Conservation (phyloP, 2,888 invertebrate genomes). For the Siphlonurus alternatus region DNA sequence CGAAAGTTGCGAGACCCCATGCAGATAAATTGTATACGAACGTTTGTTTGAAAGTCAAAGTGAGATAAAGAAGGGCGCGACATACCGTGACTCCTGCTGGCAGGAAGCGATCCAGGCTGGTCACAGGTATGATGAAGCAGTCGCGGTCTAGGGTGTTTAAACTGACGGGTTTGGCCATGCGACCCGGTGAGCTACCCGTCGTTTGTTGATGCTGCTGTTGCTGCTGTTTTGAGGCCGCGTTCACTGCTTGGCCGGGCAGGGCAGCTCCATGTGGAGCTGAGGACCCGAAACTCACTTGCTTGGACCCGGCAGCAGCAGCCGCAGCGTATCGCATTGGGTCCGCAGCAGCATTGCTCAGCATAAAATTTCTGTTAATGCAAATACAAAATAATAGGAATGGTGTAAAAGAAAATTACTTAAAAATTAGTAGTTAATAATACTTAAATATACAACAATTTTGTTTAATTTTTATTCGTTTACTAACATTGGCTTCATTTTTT, state of each 20-base stretch:
- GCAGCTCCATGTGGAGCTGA: neutral
- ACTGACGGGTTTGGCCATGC: slow-evolving; percentile 29
- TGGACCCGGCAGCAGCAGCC: neutral
- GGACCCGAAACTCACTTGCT: neutral
- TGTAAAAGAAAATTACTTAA: no score
- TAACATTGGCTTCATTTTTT: no score
- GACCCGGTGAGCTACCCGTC: neutral
- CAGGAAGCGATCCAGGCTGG: slow-evolving; percentile 71
- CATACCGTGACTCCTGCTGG: slow-evolving; percentile 76
- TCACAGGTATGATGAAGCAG: slow-evolving; percentile 85
- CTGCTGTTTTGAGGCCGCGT: neutral
- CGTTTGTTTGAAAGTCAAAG: no score
- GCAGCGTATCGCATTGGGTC: neutral
- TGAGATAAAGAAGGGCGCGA: slow-evolving; percentile 11
- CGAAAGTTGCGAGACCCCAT: no score
- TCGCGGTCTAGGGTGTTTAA: slow-evolving; percentile 71
- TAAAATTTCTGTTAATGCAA: neutral
- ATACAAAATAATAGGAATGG: no score
- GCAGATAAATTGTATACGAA: no score
- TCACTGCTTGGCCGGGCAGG: neutral
- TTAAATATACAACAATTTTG: neutral
- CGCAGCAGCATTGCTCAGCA: neutral
- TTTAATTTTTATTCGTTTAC: no score
- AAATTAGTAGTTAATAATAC: neutral
- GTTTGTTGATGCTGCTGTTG: neutral